Base-by-base conservation (phyloP, 2,113 vertebrate species). In the Eretmochelys imbricata region DNA sequence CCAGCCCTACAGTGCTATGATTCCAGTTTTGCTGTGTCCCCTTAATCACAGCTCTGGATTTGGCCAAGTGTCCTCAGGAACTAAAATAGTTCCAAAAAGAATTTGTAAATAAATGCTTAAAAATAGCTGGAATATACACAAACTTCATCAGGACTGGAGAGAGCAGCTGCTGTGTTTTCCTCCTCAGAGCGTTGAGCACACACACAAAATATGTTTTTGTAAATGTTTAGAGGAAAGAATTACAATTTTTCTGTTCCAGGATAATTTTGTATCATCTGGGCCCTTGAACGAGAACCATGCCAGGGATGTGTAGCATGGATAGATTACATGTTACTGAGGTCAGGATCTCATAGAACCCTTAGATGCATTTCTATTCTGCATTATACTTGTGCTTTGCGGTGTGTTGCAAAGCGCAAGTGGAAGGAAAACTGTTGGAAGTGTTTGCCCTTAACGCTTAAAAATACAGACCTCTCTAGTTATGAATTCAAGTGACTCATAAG, bases 181-280 rank as follows among this genome's bases (percentile, higher is more conserved):
- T 16, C 29, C 94, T 90, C 91, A 93, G 90, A 57, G 59, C 80
- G 72, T 90, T 93, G 72, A 94, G 49, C 2, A 5, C 86, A 93
- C 89, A 93, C 87, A 95, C 11, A 83, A 83, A 94, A 87, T 11
- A 48, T 96, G 88, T 82, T 94, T 82, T 92, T 96, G 94, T 96
- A 97, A 97, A 97, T 97, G 94, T 98, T 98, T 97, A 96, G 93
- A 97, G 96, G 89, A 97, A 97, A 95, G 80, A 97, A 83, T 59
- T 88, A 6, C 94, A 80, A 59, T 88, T 54, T 48, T 89, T 27
- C 81, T 85, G 38, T 78, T 84, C n/a, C 93, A 92, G 89, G 85
- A 80, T 4, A 65, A 31, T 85, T 96, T 80, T 80, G 10, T 5
- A 72, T 96, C 94, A 96, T 90, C 94, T 96, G 93, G 57, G 83